Conservation (phyloP, 2,888 invertebrate genomes). For the Leptogaster cylindrica region DNA sequence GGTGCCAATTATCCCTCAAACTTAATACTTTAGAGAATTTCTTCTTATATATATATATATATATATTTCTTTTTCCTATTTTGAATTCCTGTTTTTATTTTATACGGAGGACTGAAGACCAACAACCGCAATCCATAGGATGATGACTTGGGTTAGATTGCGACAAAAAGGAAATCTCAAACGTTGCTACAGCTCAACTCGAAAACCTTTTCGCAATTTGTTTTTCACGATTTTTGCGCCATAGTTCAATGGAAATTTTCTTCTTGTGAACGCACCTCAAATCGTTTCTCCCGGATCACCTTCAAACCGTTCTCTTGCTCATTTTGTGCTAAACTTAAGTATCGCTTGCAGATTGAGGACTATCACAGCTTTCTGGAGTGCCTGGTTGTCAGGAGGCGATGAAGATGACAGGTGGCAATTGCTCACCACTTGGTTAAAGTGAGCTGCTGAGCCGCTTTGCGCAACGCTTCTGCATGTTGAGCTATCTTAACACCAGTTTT, state of each 20-base stretch:
- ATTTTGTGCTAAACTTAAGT: not conserved
- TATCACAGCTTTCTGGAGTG: slow-evolving; percentile 1
- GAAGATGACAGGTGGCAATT: slow-evolving; percentile 21
- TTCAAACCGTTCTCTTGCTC: not conserved
- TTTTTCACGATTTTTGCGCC: slow-evolving; percentile 11
- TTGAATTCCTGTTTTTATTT: too few species aligned
- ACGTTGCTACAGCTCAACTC: not conserved
- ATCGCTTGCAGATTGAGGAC: slow-evolving; percentile 8
- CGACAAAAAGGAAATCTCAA: slow-evolving; percentile 6
- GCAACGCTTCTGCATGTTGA: not conserved
- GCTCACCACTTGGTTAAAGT: slow-evolving; percentile 3
- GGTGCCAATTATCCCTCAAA: slow-evolving; percentile 19
- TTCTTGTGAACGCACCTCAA: too few species aligned
- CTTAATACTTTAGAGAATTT: too few species aligned
- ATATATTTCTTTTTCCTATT: too few species aligned
- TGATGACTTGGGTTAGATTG: slow-evolving; percentile 18
- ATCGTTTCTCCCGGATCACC: not conserved
- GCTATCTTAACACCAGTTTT: not conserved
- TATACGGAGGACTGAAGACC: slow-evolving; percentile 10
- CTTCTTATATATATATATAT: too few species aligned
- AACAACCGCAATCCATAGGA: slow-evolving; percentile 4
- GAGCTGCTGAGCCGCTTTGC: not conserved
- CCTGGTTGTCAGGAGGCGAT: not conserved
- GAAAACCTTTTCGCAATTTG: slow-evolving; percentile 13
- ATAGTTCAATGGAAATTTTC: not conserved